Evolutionary conservation across 2,113 vertebrate species (phyloP), one percentile per base, ranked within the genome.

Genomic region (Phainopepla nitens): DNA sequence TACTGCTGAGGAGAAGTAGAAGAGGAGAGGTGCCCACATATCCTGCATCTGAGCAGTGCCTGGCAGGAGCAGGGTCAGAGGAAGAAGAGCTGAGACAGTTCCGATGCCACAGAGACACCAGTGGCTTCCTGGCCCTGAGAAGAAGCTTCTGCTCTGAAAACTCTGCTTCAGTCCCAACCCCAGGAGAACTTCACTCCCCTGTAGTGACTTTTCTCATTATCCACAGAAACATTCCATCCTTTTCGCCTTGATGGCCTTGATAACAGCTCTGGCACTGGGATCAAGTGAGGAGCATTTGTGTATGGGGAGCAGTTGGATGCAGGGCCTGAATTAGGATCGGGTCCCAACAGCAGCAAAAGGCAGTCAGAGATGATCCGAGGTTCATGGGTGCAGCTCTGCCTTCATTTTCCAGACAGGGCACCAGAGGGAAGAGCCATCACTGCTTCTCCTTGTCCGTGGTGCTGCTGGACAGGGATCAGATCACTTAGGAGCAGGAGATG

Each of bases 231-330:
- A 39, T 39, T 21, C 31, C 14, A 5, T n/a, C 28, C 23, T 57
- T 76, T 89, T 39, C 16, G 9, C 25, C 33, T 2, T 4, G 11
- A 28, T 56, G 42, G 29, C 66, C 71, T 85, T 8, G 2, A 6
- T 35, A 35, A 9, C 28, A 41, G 13, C 62, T 31, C 68, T 73
- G 42, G 35, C 25, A 31, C 66, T 15, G 70, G 60, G 58, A 20
- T 11, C 20, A 53, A 42, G 20, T 22, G 23, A 61, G 22, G n/a
- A 77, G 4, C 1, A 1, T n/a, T 58, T 21, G 0, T 14, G 3
- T 8, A 31, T 1, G 2, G 31, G 68, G n/a, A 87, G 49, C 49
- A 64, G 2, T 0, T 21, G 79, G 35, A 9, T 64, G 51, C 64
- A 73, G 7, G 28, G 25, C 22, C 35, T 72, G 82, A 41, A 11